A percentile compares a stretch with the other conserved stretches of the same genome.
These are phyloP conservation scores for Riparia riparia DNA, from an alignment of 2,113 vertebrate genomes.

Conservation along the genomic window DNA sequence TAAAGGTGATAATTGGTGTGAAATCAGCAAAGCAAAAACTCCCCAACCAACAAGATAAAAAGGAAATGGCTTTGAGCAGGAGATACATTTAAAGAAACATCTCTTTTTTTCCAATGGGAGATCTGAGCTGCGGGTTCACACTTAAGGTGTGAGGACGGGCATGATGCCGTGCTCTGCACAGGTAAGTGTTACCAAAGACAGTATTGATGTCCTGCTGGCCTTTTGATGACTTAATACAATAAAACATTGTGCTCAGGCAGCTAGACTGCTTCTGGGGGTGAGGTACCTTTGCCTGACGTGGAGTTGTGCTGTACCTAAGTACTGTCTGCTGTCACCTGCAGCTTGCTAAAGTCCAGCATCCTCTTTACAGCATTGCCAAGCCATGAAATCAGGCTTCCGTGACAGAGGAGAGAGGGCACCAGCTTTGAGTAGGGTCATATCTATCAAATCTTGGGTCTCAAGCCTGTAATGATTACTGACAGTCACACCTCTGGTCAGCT, in stretches of 20 bases:
- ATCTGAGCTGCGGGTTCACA: not conserved
- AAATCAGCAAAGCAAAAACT: not conserved
- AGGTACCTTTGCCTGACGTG: not conserved
- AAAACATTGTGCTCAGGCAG: not conserved
- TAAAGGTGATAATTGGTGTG: not conserved
- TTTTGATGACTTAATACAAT: not conserved
- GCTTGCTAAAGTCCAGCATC: not conserved
- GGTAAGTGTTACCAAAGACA: not conserved
- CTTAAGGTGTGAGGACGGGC: not conserved
- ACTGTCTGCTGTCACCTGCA: not conserved
- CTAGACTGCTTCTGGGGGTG: not conserved
- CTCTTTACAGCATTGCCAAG: not conserved
- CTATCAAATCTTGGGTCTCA: not conserved
- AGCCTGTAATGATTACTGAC: not conserved
- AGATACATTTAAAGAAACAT: not conserved
- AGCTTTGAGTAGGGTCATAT: not conserved
- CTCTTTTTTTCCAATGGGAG: not conserved
- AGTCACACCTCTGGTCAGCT: not conserved
- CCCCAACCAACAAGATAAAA: not conserved
- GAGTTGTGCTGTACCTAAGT: not conserved
- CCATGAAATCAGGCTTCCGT: not conserved
- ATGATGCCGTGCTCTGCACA: accelerated
- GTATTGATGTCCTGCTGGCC: not conserved
- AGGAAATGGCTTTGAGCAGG: not conserved
- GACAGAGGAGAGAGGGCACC: not conserved